Evolutionary conservation across 2,888 invertebrate species (phyloP).

Genomic region (Deilephila porcellus): DNA sequence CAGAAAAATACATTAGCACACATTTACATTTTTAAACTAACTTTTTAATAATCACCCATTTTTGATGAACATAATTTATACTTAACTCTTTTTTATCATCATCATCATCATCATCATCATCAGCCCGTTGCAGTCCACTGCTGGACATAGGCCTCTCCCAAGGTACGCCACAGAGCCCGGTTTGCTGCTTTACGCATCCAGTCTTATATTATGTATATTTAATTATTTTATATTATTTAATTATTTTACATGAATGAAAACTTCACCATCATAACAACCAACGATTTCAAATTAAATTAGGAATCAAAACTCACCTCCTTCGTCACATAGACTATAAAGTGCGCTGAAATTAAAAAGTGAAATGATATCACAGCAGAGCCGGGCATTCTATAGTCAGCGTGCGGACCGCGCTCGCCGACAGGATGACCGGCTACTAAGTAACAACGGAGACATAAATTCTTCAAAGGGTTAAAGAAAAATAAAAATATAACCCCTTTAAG

Average conservation of each 20-base stretch:
- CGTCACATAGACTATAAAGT: slow-evolving; percentile 10
- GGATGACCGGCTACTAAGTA: slow-evolving; percentile 82
- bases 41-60: too few relatives aligned
- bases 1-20: too few relatives aligned
- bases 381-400: slow-evolving; percentile 22
- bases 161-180: too few relatives aligned
- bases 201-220: too few relatives aligned
- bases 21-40: too few relatives aligned
- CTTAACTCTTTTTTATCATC: too few relatives aligned
- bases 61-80: too few relatives aligned
- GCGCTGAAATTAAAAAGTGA: slow-evolving; percentile 24
- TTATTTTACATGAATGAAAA: too few relatives aligned
- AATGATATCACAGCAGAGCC: slow-evolving; percentile 25
- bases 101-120: too few relatives aligned
- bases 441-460: slow-evolving; percentile 83
- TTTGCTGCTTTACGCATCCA: too few relatives aligned
- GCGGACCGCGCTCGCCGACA: slow-evolving; percentile 46
- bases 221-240: not conserved
- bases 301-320: not conserved
- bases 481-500: slow-evolving; percentile 80
- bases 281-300: not conserved
- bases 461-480: slow-evolving; percentile 81
- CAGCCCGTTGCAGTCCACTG: too few relatives aligned
- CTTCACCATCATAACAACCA: not conserved
- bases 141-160: too few relatives aligned